Percentiles rank a stretch among this genome's conserved stretches.
These are phyloP conservation scores for Symphodus melops DNA, from an alignment of 2,113 vertebrate species.

Conservation along the genomic window DNA sequence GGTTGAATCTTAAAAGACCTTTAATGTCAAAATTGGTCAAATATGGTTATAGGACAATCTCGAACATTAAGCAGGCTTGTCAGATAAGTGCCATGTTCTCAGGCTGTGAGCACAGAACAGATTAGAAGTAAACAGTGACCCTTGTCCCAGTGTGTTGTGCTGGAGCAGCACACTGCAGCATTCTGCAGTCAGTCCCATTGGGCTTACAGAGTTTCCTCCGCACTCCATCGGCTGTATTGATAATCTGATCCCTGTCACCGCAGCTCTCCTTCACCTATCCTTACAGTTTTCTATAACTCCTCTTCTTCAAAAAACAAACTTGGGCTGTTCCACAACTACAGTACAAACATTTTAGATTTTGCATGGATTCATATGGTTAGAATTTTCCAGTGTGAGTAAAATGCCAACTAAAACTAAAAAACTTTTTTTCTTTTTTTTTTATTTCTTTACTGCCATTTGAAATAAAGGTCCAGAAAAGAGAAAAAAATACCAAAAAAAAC, in stretches of 20 bases:
- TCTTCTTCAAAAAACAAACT: constrained; percentile 7
- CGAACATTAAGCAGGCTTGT: background rate
- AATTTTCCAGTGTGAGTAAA: background rate
- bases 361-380: background rate
- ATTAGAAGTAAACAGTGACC: constrained; percentile 54
- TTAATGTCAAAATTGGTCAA: constrained; percentile 5
- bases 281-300: constrained; percentile 30
- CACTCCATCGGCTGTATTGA: constrained; percentile 63
- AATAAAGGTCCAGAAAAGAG: background rate
- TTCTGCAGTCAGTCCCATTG: constrained; percentile 67
- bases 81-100: background rate
- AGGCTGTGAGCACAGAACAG: background rate
- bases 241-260: constrained; percentile 64
- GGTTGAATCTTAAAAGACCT: background rate
- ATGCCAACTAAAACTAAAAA: background rate
- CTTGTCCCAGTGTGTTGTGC: constrained; percentile 50
- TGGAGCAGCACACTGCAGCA: constrained; percentile 62
- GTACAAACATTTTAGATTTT: constrained; percentile 4
- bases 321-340: background rate
- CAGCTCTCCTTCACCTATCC: constrained; percentile 52
- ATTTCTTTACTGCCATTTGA: background rate
- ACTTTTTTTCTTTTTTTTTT: too few relatives aligned
- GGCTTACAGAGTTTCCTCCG: constrained; percentile 77
- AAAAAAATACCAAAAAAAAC: background rate
- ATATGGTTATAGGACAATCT: background rate